phyloP scores from a whole-genome alignment of 2,113 vertebrate species.

The Artemisiospiza belli region DNA sequence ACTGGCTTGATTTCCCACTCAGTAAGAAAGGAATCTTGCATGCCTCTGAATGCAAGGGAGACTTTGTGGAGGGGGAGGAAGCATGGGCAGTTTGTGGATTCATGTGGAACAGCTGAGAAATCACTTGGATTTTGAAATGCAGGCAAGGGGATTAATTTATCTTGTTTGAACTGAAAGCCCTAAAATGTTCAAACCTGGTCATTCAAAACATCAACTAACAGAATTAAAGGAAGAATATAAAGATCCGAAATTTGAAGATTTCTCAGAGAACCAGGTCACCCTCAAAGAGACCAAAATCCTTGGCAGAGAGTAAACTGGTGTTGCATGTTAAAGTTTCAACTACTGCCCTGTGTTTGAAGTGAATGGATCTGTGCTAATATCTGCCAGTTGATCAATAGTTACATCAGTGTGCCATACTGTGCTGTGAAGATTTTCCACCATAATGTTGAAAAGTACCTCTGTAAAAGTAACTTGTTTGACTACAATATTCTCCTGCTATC shows the following conservation, averaged over 20 bases:
- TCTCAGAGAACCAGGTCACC: neutral
- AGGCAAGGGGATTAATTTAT: neutral
- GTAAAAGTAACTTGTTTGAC: fast-evolving
- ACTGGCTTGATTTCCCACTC: neutral
- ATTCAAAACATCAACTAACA: neutral
- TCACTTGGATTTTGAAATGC: neutral
- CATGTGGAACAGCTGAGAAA: fast-evolving
- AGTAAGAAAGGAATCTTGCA: neutral
- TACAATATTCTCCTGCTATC: neutral
- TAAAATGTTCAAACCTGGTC: neutral
- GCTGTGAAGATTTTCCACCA: neutral
- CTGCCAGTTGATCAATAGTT: neutral
- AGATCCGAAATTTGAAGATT: neutral
- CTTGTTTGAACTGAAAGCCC: neutral
- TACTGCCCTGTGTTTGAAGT: neutral
- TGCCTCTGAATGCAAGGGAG: neutral
- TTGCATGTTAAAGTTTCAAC: neutral
- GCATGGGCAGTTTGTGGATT: neutral
- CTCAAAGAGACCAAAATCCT: neutral
- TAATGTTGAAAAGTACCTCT: neutral
- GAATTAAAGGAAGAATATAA: neutral
- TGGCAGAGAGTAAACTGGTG: neutral
- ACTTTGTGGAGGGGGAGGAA: too few relatives aligned
- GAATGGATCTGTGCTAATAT: neutral
- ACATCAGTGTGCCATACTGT: neutral